A percentile compares a stretch with the other conserved stretches of the same genome.
Evolutionary conservation across 2,797 vertebrate genomes (phyloP).

Genomic region (Protonibea diacanthus): DNA sequence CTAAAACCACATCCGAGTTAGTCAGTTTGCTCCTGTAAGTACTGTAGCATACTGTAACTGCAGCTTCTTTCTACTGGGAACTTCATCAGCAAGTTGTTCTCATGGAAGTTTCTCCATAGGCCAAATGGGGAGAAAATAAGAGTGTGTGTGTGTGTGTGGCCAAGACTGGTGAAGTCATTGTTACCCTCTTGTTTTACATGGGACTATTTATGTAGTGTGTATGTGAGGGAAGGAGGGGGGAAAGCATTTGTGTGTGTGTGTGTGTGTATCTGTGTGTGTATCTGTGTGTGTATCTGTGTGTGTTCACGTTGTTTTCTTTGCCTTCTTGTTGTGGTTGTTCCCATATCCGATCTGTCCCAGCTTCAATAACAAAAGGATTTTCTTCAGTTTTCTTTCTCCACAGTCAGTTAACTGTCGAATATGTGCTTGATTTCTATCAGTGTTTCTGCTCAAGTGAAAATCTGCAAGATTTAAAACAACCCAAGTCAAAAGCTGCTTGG

Average conservation of each 20-base stretch:
- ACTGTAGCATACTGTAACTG: slow-evolving; percentile 42
- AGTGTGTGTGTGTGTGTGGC: slow-evolving; percentile 46
- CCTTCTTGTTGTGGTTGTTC: slow-evolving; percentile 60
- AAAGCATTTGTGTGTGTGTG: slow-evolving; percentile 30
- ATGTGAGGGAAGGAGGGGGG: slow-evolving; percentile 41
- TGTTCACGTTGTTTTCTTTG: slow-evolving; percentile 64
- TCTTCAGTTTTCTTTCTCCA: slow-evolving; percentile 45
- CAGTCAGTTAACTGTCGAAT: slow-evolving; percentile 45
- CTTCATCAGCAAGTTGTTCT: slow-evolving; percentile 77
- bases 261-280: slow-evolving; percentile 29
- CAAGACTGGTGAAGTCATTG: slow-evolving; percentile 79
- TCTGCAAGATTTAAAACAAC: neutral
- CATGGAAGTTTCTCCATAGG: slow-evolving; percentile 74
- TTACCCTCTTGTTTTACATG: slow-evolving; percentile 79
- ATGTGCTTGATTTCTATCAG: slow-evolving; percentile 39
- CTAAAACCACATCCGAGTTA: slow-evolving; percentile 13
- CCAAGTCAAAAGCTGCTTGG: neutral
- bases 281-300: slow-evolving; percentile 10
- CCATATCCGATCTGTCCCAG: slow-evolving; percentile 61
- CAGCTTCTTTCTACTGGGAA: slow-evolving; percentile 79
- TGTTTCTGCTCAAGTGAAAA: slow-evolving; percentile 30
- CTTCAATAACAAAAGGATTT: slow-evolving; percentile 66
- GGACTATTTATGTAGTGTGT: slow-evolving; percentile 67
- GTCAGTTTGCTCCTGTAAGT: slow-evolving; percentile 14
- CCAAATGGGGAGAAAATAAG: slow-evolving; percentile 72